Conservation (phyloP, 2,113 vertebrate genomes). For the Colinus virginianus region DNA sequence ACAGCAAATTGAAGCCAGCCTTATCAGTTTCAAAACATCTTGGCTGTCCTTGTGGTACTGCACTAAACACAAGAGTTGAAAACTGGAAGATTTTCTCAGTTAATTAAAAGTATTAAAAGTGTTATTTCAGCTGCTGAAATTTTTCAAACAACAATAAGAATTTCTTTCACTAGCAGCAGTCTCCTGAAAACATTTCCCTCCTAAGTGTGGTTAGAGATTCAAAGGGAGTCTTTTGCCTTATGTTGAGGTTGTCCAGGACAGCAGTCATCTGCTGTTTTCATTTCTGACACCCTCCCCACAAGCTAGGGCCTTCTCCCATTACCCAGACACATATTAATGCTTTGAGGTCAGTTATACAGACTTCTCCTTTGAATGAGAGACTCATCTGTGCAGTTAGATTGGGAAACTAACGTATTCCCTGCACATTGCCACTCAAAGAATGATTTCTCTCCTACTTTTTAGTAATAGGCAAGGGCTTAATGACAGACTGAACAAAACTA, state of each 20-base stretch:
- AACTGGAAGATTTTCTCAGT: constrained; percentile 34
- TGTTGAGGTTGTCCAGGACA: not conserved
- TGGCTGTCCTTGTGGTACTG: not conserved
- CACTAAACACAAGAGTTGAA: not conserved
- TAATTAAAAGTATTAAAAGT: constrained; percentile 44
- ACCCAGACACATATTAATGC: not conserved
- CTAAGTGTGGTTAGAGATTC: not conserved
- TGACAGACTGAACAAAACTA: not conserved
- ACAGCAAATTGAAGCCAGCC: constrained; percentile 15
- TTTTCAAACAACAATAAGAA: constrained; percentile 24
- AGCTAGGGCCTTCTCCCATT: not conserved
- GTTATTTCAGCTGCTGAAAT: constrained; percentile 31
- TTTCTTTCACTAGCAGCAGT: not conserved
- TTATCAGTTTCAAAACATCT: constrained; percentile 29
- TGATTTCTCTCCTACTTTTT: not conserved
- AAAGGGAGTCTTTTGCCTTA: not conserved
- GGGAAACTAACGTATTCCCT: not conserved
- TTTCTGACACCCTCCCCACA: not conserved
- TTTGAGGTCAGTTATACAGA: not conserved
- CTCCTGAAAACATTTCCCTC: not conserved
- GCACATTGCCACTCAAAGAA: not conserved
- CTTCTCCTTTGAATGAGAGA: not conserved
- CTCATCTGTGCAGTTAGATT: not conserved
- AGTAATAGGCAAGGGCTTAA: not conserved
- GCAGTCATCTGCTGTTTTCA: not conserved